A percentile compares a stretch with the other conserved stretches of the same genome.
Conservation (phyloP, 2,113 vertebrate genomes). For the Orycteropus afer region DNA sequence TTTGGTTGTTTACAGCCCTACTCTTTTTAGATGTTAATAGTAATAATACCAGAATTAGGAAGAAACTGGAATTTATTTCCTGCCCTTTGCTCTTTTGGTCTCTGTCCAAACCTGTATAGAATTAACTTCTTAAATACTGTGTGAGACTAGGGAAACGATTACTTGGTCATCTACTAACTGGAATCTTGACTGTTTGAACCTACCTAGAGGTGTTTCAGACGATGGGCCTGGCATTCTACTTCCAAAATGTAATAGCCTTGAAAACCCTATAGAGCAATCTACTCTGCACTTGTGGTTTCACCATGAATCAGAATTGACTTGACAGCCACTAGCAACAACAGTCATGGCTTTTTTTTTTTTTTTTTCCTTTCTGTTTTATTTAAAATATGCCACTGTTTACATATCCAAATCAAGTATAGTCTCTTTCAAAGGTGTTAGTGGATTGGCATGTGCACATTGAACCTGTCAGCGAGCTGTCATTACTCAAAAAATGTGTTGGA, state of each 20-base stretch:
- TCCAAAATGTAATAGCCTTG: too few relatives aligned
- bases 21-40: neutral
- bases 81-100: neutral
- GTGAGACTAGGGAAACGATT: neutral
- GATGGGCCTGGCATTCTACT: too few relatives aligned
- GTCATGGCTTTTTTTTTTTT: too few relatives aligned
- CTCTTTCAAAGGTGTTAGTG: neutral
- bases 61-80: neutral
- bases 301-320: too few relatives aligned
- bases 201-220: too few relatives aligned
- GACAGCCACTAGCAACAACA: too few relatives aligned
- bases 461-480: neutral
- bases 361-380: too few relatives aligned
- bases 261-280: too few relatives aligned
- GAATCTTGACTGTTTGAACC: too few relatives aligned
- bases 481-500: neutral
- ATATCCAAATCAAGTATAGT: neutral
- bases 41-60: neutral
- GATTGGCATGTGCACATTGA: neutral
- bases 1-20: neutral
- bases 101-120: neutral
- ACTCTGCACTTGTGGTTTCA: too few relatives aligned
- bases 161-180: too few relatives aligned
- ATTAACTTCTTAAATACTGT: neutral
- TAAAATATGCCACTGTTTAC: neutral